Percentiles rank a stretch among this genome's conserved stretches.
phyloP scores from a whole-genome alignment of 2,113 vertebrate species.

The Calidris pugnax region DNA sequence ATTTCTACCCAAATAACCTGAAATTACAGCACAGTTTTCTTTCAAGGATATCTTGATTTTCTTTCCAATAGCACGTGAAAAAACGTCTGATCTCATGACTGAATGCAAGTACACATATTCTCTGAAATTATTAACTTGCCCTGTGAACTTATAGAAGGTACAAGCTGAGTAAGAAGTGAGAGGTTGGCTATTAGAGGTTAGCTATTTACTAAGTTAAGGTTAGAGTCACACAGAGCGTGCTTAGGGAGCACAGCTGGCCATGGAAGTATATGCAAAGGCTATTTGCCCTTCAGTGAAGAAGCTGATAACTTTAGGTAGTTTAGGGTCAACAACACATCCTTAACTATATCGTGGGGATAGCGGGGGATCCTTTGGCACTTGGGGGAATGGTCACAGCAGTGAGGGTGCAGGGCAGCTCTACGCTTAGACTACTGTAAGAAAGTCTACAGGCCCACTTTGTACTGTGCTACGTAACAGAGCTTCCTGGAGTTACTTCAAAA shows the following conservation, averaged over 20 bases:
- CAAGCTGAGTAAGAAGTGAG: background rate
- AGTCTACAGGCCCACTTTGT: background rate
- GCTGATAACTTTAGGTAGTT: background rate
- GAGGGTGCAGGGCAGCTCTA: background rate
- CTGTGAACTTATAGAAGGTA: background rate
- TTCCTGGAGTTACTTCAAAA: background rate
- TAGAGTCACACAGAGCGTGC: background rate
- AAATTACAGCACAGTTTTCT: background rate
- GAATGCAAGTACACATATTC: background rate
- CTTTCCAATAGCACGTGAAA: background rate
- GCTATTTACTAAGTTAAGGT: constrained; percentile 10
- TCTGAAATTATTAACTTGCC: constrained; percentile 34
- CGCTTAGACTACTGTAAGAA: background rate
- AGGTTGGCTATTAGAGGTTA: background rate
- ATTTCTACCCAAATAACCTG: background rate
- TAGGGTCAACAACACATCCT: background rate
- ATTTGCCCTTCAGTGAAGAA: background rate
- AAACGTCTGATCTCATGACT: background rate
- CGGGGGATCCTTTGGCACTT: background rate
- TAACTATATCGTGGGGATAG: background rate
- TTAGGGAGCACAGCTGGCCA: background rate
- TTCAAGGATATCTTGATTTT: background rate
- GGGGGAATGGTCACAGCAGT: background rate
- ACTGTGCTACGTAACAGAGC: background rate
- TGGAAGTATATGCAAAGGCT: background rate